Evolutionary conservation across 1,140 invertebrate genomes (phyloP), one percentile per base, ranked within the genome.

Genomic region (Euwallacea similis): DNA sequence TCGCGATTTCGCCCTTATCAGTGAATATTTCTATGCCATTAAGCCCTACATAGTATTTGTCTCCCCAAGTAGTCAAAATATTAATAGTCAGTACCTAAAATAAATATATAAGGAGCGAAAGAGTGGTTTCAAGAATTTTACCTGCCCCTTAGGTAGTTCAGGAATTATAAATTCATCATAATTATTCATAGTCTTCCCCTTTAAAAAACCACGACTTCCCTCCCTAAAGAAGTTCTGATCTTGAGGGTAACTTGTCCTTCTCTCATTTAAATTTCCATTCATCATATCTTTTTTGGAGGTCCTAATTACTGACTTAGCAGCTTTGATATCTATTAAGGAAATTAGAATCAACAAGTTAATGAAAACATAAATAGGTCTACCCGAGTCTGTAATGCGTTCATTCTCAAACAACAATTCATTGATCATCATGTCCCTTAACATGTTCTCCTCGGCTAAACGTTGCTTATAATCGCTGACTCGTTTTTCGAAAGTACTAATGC

Each of bases 1-100:
- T 74, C 4, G 86, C 84, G 7, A 84, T 81, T 73, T 87, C 82
- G 7, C 92, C 92, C 56, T 83, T 83, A 63, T 80, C 81, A 66
- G 87, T 87, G 79, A 93, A 94, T 65, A 94, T 82, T 82, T 94
- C 92, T 50, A 94, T 87, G 0, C 92, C 92, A 78, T 92, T 93
- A 10, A 94, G 79, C 9, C 93, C 93, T 59, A 94, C 87, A 76
- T 91, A 91, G 82, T 91, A 87, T 74, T 88, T 87, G 79, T 94
- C 92, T n/a, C 92, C 92, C 93, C 93, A 94, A 15, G 92, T 93
- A 6, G 85, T 87, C 53, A 86, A 83, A 73, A 94, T 91, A 78
- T 90, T 87, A 41, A 94, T 83, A 65, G 87, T 85, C 68, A 94
- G 56, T 7, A 63, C 46, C 71, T 72, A 41, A 60, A 50, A 50